A percentile compares a stretch with the other conserved stretches of the same genome.
Conservation (phyloP, 2,797 vertebrate species). For the Scolopax rusticola region DNA sequence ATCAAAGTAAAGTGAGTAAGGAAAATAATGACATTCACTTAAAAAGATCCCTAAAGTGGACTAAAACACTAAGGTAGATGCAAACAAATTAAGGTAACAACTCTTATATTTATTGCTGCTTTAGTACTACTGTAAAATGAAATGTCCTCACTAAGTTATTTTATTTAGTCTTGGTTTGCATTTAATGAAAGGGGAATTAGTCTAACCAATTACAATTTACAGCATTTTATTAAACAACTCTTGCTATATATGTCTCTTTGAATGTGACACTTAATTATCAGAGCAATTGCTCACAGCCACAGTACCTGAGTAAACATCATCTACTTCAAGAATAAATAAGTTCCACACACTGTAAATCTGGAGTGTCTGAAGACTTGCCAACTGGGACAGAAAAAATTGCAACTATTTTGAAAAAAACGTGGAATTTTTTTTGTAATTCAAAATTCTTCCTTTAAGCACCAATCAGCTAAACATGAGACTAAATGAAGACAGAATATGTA, state of each 20-base stretch:
- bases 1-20: background rate
- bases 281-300: background rate
- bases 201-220: background rate
- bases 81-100: background rate
- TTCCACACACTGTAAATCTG: background rate
- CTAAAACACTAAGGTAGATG: background rate
- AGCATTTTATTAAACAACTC: background rate
- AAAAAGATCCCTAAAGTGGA: background rate
- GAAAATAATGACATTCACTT: background rate
- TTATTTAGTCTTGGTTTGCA: background rate
- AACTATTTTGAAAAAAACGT: background rate
- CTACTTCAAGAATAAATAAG: background rate
- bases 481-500: background rate
- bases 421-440: background rate
- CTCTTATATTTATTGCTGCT: background rate
- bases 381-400: background rate
- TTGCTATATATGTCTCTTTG: background rate
- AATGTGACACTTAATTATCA: background rate
- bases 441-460: background rate
- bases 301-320: background rate
- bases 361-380: background rate
- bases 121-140: background rate
- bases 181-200: background rate
- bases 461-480: background rate
- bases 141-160: background rate